Evolutionary conservation across 1,140 invertebrate genomes (phyloP), one percentile per base, ranked within the genome.

Genomic region (Armadillidium nasatum): DNA sequence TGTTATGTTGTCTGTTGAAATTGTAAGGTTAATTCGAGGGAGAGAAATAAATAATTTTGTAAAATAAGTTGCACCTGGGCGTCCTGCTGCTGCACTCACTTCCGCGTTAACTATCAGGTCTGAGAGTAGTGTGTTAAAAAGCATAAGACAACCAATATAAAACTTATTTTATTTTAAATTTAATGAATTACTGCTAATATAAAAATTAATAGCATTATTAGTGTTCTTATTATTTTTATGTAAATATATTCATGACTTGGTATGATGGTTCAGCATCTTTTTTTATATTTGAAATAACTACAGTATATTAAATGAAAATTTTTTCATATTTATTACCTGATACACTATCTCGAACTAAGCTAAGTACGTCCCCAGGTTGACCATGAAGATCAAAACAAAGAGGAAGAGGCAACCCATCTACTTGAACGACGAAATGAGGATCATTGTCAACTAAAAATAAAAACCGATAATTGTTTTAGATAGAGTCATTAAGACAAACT

Each of bases 381-480:
- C 70, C 73, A 44, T 78, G 77, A 19, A 78, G 44, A 71, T 78
- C 77, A 44, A 78, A 78, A 44, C 77, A 78, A 43, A 78, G 50
- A 10, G 77, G 77, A 23, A 78, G 70, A n/a, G 72, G 10, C 22
- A 78, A 22, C 21, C 77, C 77, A 0, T 73, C 66, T 0, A 75
- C 77, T 71, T 78, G 74, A 0, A 78, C 74, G 10, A 78, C 77
- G 71, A n/a, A 78, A 78, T 78, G 77, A 7, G 77, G 74, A 44
- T 78, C 77, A 67, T 76, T 78, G 71, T 78, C 74, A 15, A 74
- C 74, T 78, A 74, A 19, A 60, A 60, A 60, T 33, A 33, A 33
- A 33, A 33, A 33, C 33, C 33, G 33, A 33, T 33, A 33, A 33
- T 33, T 33, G 33, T 3, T 33, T 3, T 33, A 33, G 33, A 33